Conservation (phyloP, 2,797 vertebrate species). For the Benthosema pterotum region DNA sequence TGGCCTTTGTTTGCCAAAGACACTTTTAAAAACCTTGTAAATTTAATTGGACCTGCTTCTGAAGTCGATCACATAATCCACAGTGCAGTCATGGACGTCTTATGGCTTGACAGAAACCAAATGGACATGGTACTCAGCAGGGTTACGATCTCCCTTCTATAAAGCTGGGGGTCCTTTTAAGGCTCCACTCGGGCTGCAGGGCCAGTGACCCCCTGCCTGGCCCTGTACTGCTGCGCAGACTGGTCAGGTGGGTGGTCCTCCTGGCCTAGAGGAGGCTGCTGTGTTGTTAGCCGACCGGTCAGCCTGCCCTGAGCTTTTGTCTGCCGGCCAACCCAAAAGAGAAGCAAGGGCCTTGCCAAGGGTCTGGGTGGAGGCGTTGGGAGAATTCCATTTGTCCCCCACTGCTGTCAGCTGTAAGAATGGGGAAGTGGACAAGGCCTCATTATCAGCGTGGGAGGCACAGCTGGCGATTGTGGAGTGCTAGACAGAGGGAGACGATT, state of each 20-base stretch:
- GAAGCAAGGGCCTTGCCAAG: conserved; percentile 48
- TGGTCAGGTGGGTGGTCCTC: conserved; percentile 71
- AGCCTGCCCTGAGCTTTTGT: conserved; percentile 68
- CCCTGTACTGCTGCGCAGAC: conserved; percentile 5
- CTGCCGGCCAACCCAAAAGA: conserved; percentile 55
- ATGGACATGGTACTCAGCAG: conserved; percentile 16
- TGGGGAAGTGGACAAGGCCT: conserved; percentile 62
- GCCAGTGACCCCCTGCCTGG: conserved; percentile 36
- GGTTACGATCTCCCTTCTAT: conserved; percentile 22
- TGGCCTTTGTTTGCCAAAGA: background rate
- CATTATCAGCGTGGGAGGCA: conserved; percentile 63
- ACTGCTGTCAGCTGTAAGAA: conserved; percentile 75
- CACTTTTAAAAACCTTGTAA: background rate
- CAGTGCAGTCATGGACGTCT: too few relatives aligned
- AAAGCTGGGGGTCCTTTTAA: conserved; percentile 5
- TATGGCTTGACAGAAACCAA: background rate
- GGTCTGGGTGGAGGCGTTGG: conserved; percentile 64
- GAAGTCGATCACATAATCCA: too few relatives aligned
- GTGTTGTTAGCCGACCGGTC: conserved; percentile 61
- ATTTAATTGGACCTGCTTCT: too few relatives aligned
- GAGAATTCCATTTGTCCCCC: conserved; percentile 72
- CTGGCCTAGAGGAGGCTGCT: conserved; percentile 24
- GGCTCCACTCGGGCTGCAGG: conserved; percentile 51
- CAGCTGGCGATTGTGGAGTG: conserved; percentile 43
- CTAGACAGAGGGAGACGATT: conserved; percentile 56